Conservation (phyloP, 2,113 vertebrate species). For the Rhipidura dahli region DNA sequence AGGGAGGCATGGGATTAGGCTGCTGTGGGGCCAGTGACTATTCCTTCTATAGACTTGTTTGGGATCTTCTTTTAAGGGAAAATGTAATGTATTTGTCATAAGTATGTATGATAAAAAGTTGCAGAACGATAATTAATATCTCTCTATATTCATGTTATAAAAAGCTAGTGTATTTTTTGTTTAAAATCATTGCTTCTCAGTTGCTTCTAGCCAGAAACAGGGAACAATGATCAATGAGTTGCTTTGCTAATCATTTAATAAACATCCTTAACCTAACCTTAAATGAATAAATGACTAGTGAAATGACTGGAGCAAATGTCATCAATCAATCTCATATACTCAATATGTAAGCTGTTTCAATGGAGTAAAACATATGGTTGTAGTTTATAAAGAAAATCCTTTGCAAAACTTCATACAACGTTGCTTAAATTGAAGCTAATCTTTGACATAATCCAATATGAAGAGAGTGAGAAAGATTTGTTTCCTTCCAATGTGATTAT, state of each 20-base stretch:
- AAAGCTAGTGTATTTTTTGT: neutral
- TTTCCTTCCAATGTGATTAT: slow-evolving; percentile 37
- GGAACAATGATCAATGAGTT: slow-evolving; percentile 28
- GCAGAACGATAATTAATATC: neutral
- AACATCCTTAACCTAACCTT: slow-evolving; percentile 24
- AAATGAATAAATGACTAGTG: slow-evolving; percentile 63
- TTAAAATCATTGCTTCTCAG: neutral
- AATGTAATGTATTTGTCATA: neutral
- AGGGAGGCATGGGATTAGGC: neutral
- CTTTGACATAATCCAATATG: slow-evolving; percentile 71
- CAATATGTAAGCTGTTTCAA: slow-evolving; percentile 40
- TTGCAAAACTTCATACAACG: slow-evolving; percentile 15
- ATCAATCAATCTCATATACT: slow-evolving; percentile 62
- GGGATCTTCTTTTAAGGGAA: neutral
- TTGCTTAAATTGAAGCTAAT: slow-evolving; percentile 63
- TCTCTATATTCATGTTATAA: neutral
- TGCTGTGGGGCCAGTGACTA: neutral
- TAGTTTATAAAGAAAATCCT: slow-evolving; percentile 70
- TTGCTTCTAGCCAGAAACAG: neutral
- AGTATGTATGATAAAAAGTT: neutral
- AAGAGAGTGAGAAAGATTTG: slow-evolving; percentile 62
- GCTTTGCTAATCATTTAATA: slow-evolving; percentile 52
- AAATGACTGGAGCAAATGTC: slow-evolving; percentile 59
- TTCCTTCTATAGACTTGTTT: neutral
- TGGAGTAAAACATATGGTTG: slow-evolving; percentile 66